A percentile compares a stretch with the other conserved stretches of the same genome.
Evolutionary conservation across 2,888 invertebrate genomes (phyloP).

Genomic region (Acanthosepion pharaonis): DNA sequence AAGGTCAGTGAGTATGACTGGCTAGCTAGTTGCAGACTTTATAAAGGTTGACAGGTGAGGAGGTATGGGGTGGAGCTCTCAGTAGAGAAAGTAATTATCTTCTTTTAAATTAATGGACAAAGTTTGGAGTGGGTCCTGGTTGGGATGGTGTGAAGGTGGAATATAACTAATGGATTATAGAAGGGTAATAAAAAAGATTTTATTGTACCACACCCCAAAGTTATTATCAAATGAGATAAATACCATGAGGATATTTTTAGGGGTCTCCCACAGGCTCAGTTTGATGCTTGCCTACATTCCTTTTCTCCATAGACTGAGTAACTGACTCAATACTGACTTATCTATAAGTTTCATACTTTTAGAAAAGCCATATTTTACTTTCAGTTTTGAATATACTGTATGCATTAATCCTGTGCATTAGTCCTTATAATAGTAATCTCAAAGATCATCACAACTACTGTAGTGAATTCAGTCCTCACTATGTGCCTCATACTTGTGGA

Average conservation of each 20-base stretch:
- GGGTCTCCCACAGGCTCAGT: neutral
- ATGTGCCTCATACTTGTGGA: too few species aligned
- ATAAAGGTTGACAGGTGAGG: neutral
- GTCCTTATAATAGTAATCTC: too few species aligned
- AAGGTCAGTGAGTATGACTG: neutral
- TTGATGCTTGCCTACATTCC: neutral
- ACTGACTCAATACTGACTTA: too few species aligned
- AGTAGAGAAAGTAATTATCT: neutral
- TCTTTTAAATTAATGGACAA: conserved; percentile 40
- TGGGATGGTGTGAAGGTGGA: neutral
- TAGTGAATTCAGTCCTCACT: too few species aligned
- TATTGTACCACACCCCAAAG: neutral
- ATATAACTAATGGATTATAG: neutral
- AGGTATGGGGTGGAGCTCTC: neutral
- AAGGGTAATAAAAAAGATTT: neutral
- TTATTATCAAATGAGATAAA: neutral
- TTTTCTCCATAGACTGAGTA: neutral
- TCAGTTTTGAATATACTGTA: too few species aligned
- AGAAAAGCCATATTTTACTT: too few species aligned
- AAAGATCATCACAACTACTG: too few species aligned
- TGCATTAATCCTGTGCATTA: too few species aligned
- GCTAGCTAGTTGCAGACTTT: neutral
- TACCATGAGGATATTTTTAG: neutral
- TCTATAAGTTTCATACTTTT: too few species aligned
- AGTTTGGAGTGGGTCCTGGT: neutral